Conservation (phyloP, 2,113 vertebrate species). For the Gasterosteus nipponicus region DNA sequence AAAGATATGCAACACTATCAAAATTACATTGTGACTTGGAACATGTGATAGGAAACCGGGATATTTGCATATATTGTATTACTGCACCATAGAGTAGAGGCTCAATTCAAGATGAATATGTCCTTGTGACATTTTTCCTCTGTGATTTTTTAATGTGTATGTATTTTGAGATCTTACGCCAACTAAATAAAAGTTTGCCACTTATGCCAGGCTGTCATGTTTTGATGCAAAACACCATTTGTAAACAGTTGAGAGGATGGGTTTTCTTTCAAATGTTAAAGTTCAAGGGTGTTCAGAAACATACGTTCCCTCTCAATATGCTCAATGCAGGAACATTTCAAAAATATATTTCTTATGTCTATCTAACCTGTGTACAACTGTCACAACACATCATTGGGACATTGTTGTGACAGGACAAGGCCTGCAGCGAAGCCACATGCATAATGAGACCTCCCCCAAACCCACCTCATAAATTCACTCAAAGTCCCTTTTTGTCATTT, state of each 20-base stretch:
- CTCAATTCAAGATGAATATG: background rate
- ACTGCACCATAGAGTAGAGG: background rate
- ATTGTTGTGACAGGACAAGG: background rate
- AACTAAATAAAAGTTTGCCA: background rate
- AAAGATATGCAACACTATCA: constrained; percentile 8
- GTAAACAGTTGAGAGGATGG: background rate
- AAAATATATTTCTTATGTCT: background rate
- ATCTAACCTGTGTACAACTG: background rate
- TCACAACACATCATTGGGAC: background rate
- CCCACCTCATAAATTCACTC: background rate
- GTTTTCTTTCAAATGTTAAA: background rate
- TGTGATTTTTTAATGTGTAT: background rate
- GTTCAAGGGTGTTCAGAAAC: background rate
- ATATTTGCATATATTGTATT: constrained; percentile 2
- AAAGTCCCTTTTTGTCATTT: background rate
- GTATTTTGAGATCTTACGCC: background rate
- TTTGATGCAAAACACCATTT: background rate
- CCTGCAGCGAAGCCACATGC: background rate
- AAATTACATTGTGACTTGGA: constrained; percentile 11
- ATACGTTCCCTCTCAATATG: background rate
- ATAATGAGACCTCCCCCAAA: background rate
- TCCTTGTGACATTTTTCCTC: background rate
- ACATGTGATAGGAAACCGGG: background rate
- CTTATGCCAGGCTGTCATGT: background rate
- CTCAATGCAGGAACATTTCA: background rate